Base-by-base conservation (phyloP, 2,797 vertebrate genomes). In the Buceros bicornis region DNA sequence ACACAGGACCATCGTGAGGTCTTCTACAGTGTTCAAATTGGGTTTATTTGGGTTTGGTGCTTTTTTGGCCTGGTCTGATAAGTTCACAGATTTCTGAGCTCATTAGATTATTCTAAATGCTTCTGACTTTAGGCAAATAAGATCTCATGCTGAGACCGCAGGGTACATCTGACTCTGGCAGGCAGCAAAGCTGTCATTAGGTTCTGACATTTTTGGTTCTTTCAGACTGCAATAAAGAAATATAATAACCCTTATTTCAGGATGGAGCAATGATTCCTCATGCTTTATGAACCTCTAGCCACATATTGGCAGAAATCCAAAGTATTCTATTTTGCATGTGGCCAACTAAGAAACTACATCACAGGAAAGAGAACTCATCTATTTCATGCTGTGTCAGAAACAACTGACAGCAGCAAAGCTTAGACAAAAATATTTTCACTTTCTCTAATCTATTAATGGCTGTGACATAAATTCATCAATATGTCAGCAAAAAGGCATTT, bases 61-160 rank as follows among this genome's bases (percentile, higher is more conserved):
- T 76, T 26, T 74, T 92, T 93, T 91, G 54, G 42, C 73, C 35
- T 83, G 33, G 45, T 83, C 37, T 94, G 60, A 31, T 78, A 83
- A 92, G 16, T 72, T 85, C 72, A 76, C 54, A 92, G 47, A 74
- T 74, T 89, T 84, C 43, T 92, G 40, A 86, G 37, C 50, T 93
- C 47, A 65, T 92, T 89, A 92, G 43, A 62, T 88, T 82, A 65
- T 71, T 89, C 37, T 91, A 83, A 92, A 71, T 80, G 80, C 37
- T 91, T 92, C 33, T 88, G 47, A 74, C 50, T 93, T 83, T 8
- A 83, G 74, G 42, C 60, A 89, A 86, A 87, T 91, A 37, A 87
- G 76, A 54, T 67, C 69, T 85, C 78, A 71, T 56, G 54, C 84
- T 93, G 76, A 92, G 82, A 86, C 45, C 50, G 73, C 67, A 85